phyloP scores from a whole-genome alignment of 2,888 invertebrate species.

The Empis stercorea region DNA sequence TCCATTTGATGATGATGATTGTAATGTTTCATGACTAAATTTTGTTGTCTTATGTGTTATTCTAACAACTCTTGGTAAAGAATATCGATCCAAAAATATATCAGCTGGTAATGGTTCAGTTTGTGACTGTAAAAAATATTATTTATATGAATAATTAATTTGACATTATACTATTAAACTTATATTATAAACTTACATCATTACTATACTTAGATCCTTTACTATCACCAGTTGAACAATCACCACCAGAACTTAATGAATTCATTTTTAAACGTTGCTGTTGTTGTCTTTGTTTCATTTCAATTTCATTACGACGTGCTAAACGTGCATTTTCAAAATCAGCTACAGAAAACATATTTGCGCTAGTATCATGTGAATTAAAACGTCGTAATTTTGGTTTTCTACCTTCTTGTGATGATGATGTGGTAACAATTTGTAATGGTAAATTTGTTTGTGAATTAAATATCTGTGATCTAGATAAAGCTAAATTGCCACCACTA shows the following conservation, averaged over 20 bases:
- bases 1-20: conserved; percentile 34
- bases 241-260: conserved; percentile 28
- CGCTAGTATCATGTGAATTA: conserved; percentile 36
- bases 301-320: conserved; percentile 35
- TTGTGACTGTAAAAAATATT: conserved; percentile 20
- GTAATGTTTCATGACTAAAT: conserved; percentile 31
- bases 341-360: conserved; percentile 37
- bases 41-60: conserved; percentile 27
- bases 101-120: conserved; percentile 32
- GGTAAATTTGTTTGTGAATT: conserved; percentile 23
- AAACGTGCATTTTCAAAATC: conserved; percentile 36
- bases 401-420: conserved; percentile 25
- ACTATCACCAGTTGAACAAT: conserved; percentile 36
- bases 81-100: conserved; percentile 32
- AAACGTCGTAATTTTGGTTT: conserved; percentile 34
- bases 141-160: too few species aligned
- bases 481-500: conserved; percentile 15
- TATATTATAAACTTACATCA: conserved; percentile 26
- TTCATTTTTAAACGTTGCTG: conserved; percentile 31
- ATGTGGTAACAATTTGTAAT: conserved; percentile 20
- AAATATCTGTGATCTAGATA: conserved; percentile 19
- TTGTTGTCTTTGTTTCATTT: conserved; percentile 31
- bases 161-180: too few species aligned
- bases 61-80: conserved; percentile 32
- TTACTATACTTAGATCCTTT: conserved; percentile 34